These are phyloP conservation scores for Halichondria panicea DNA, from an alignment of 37 sponge, comb jelly and placozoan genomes.

Conservation along the genomic window DNA sequence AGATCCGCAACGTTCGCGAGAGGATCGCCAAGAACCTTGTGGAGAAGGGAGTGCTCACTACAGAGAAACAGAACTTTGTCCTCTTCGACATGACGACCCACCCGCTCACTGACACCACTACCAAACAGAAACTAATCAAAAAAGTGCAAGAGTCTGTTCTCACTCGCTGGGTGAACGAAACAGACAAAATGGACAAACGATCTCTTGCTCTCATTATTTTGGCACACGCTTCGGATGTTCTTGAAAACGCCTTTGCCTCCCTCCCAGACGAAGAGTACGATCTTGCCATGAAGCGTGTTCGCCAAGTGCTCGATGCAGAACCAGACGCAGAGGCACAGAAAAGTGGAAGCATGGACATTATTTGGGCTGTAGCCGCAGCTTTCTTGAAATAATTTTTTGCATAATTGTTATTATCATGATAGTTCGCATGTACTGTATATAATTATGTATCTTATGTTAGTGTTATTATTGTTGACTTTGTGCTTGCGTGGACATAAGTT, in stretches of 20 bases:
- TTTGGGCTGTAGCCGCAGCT: conserved; percentile 92
- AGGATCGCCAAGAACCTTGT: conserved; percentile 98
- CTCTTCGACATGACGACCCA: conserved; percentile 99
- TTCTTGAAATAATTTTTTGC: conserved; percentile 85
- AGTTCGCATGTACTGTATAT: no score
- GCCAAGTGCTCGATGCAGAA: conserved; percentile 88
- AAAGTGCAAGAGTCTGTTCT: conserved; percentile 94
- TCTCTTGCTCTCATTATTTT: conserved; percentile 85
- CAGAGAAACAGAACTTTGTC: conserved; percentile 98
- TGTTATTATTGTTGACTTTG: no score
- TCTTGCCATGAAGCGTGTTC: conserved; percentile 94
- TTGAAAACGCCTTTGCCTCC: conserved; percentile 94
- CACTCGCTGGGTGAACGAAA: conserved; percentile 91
- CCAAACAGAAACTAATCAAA: conserved; percentile 91
- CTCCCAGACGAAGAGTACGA: conserved; percentile 98
- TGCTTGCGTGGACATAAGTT: no score
- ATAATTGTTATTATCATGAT: no score
- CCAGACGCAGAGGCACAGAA: conserved; percentile 93
- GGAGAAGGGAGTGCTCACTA: conserved; percentile 97
- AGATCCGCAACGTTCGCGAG: conserved; percentile 96
- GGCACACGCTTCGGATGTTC: conserved; percentile 95
- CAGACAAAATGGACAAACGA: conserved; percentile 89
- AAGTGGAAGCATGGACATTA: conserved; percentile 62
- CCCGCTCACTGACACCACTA: conserved; percentile 87
- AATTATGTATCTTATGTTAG: no score